phyloP scores from a whole-genome alignment of 2,113 vertebrate genomes.

The Pterocles burchelli region DNA sequence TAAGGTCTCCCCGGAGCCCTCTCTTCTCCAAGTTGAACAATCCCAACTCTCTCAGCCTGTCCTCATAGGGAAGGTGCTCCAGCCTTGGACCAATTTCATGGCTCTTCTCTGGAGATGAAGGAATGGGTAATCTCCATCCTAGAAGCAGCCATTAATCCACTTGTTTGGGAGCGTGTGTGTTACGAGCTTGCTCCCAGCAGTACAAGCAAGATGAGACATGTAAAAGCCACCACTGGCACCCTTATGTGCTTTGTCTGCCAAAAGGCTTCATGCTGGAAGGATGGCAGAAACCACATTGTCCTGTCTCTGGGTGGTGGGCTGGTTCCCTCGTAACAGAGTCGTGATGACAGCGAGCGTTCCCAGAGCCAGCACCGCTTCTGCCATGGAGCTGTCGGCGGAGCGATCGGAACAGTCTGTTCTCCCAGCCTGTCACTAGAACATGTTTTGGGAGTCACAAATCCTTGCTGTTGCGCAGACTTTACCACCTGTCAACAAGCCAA shows the following conservation, averaged over 20 bases:
- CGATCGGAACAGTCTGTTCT: background rate
- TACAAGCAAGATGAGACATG: background rate
- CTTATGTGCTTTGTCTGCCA: background rate
- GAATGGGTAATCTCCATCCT: background rate
- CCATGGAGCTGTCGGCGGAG: background rate
- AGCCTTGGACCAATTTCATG: too few species aligned
- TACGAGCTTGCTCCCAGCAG: background rate
- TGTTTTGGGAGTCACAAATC: background rate
- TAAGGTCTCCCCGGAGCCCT: too few species aligned
- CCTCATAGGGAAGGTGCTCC: too few species aligned
- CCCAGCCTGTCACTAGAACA: background rate
- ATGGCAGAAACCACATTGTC: slow-evolving; percentile 28
- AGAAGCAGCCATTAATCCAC: background rate
- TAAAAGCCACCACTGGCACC: background rate
- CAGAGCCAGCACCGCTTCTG: background rate
- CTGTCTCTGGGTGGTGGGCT: background rate
- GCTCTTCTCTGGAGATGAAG: background rate
- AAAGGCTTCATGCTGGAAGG: background rate
- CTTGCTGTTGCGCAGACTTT: background rate
- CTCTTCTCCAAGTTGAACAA: too few species aligned
- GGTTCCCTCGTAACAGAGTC: background rate
- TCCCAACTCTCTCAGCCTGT: too few species aligned
- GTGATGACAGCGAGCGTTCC: background rate
- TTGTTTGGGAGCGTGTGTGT: background rate
- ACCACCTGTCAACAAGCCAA: background rate